Evolutionary conservation across 2,888 invertebrate genomes (phyloP), one percentile per base, ranked within the genome.

Genomic region (Seira sanloemensis): DNA sequence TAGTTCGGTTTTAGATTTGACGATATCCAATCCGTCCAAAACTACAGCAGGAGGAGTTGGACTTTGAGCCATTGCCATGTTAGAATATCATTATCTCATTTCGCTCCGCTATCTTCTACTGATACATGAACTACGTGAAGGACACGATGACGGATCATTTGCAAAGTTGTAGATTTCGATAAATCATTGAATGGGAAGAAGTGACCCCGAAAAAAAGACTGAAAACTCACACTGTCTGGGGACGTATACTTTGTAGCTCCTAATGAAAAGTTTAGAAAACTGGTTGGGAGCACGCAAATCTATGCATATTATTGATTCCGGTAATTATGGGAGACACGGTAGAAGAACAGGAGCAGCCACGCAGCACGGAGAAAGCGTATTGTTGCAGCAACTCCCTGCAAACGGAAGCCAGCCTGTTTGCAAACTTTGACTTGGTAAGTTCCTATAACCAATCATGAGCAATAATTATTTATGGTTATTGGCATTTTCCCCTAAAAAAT

Each of bases 331-430:
- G 50, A 50, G 50, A 50, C 16, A 50, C 50, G 54, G 12, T 21
- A n/a, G 19, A 37, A 71, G 21, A 50, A 18, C 72, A 71, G 46
- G 19, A 68, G 26, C n/a, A 46, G 12, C 71, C 69, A 19, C 21
- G 21, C 18, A 67, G 23, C 23, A 67, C 77, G 9, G 81, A 82
- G 37, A 87, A 87, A 25, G 85, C 80, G 1, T 87, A 87, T 54
- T 87, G 87, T 54, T 87, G 87, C 67, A 85, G 87, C 27, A 85
- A 87, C 72, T 81, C 77, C 1, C 83, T 77, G 1, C 87, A 85
- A 19, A 87, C 85, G 26, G 87, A 87, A 65, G 80, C 87, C 0
- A 58, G 21, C 9, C 46, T 83, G 2, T 84, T 87, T 73, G 83
- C 85, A 0, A 84, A 85, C 74, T 87, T 85, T 73, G 87, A 87